These are phyloP conservation scores for Lampris incognitus DNA, from an alignment of 2,113 vertebrate genomes.

Conservation along the genomic window DNA sequence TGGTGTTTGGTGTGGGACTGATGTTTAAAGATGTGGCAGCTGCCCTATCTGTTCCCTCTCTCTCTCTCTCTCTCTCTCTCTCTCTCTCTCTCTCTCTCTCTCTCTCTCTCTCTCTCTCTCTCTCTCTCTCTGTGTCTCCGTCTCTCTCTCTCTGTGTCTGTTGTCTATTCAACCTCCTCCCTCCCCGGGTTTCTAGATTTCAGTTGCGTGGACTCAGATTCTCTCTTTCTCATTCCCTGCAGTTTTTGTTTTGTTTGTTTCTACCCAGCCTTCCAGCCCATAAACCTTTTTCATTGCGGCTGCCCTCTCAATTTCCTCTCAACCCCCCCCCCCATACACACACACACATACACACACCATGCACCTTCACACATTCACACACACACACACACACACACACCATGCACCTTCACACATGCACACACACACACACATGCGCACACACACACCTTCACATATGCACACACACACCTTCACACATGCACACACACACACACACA, in stretches of 20 bases:
- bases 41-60: background rate
- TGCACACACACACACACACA: no score
- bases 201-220: background rate
- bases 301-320: background rate
- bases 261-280: background rate
- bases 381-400: no score
- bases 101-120: background rate
- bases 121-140: constrained; percentile 5
- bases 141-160: background rate
- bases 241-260: no score
- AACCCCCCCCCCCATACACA: background rate
- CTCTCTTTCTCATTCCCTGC: background rate
- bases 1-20: constrained; percentile 17
- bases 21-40: constrained; percentile 51
- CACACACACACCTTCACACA: no score
- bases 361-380: no score
- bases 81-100: background rate
- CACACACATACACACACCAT: no score
- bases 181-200: no score
- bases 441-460: no score
- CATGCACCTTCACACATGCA: no score
- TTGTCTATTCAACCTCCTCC: no score
- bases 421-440: no score
- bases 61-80: background rate
- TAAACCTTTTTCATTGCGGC: background rate